Evolutionary conservation across 2,888 invertebrate genomes (phyloP), one percentile per base, ranked within the genome.

Genomic region (Hoplodrina blanda): DNA sequence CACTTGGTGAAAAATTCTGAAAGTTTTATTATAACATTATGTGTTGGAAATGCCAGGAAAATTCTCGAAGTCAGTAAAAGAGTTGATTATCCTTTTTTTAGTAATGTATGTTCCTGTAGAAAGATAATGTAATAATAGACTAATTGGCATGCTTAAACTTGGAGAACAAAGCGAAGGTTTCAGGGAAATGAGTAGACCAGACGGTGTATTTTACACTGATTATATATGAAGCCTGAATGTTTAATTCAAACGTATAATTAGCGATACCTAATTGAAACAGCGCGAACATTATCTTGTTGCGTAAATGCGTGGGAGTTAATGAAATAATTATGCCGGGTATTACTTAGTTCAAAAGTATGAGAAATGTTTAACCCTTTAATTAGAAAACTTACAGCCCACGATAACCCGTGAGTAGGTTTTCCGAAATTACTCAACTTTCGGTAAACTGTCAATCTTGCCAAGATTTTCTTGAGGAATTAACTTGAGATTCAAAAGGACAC

Each of bases 271-370:
- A 62, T 50, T 62, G 49, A 62, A 62, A 60, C 44, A 53, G 62
- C 15, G 63, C 59, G n/a, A 62, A 66, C 37, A 62, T 73, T 63
- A 69, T 56, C 37, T 67, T 62, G 50, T 65, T 62, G 55, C 44
- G 59, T 62, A 44, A 69, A n/a, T 67, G 63, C 49, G 52, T 8
- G 30, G 25, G 54, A 33, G 54, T 62, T 64, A 78, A 72, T 61
- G 13, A 64, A 72, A 78, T 72, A 64, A 78, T 78, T 72, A 81
- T 37, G 49, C 41, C 41, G 19, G 52, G 50, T 72, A 72, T 64
- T 62, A 72, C 64, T 80, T 41, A 65, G 62, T 81, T 69, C 41
- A 46, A 57, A 78, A 81, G 82, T 78, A 81, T 62, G 63, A 81
- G 63, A 59, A 69, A 81, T 78, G 66, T 78, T 72, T 62, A 19